Evolutionary conservation across 2,113 vertebrate species (phyloP).

Genomic region (Eptesicus fuscus): DNA sequence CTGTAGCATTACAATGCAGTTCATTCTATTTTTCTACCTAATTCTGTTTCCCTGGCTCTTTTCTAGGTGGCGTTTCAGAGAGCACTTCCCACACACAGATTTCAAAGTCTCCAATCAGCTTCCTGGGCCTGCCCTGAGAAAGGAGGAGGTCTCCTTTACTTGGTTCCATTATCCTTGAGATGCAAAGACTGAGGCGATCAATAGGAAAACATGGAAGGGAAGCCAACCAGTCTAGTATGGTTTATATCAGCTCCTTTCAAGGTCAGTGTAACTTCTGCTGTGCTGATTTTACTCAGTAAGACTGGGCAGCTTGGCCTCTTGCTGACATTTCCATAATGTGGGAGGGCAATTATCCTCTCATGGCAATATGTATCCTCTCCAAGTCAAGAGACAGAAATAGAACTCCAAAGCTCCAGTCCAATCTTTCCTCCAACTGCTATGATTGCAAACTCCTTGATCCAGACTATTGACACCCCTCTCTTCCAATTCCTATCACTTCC

Average conservation of each 20-base stretch:
- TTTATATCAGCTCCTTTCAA: not conserved
- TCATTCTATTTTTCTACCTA: not conserved
- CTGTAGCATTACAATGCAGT: not conserved
- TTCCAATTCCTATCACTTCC: not conserved
- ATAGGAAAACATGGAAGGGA: not conserved
- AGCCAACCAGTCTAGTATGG: not conserved
- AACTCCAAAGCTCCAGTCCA: not conserved
- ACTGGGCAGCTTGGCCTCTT: not conserved
- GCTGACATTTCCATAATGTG: not conserved
- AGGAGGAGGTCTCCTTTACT: not conserved
- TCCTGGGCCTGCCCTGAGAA: not conserved
- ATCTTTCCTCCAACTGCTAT: not conserved
- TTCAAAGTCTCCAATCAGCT: not conserved
- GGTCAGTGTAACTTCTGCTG: not conserved
- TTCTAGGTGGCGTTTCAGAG: not conserved
- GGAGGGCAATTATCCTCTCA: not conserved
- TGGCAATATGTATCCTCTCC: not conserved
- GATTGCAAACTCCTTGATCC: not conserved
- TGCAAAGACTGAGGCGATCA: not conserved
- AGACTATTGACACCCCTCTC: rapidly evolving
- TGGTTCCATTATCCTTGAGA: not conserved
- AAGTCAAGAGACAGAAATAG: not conserved
- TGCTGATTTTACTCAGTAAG: not conserved
- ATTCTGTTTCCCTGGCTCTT: not conserved
- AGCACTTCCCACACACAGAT: not conserved